Base-by-base conservation (phyloP, 2,888 invertebrate species). In the Dugesia japonica region DNA sequence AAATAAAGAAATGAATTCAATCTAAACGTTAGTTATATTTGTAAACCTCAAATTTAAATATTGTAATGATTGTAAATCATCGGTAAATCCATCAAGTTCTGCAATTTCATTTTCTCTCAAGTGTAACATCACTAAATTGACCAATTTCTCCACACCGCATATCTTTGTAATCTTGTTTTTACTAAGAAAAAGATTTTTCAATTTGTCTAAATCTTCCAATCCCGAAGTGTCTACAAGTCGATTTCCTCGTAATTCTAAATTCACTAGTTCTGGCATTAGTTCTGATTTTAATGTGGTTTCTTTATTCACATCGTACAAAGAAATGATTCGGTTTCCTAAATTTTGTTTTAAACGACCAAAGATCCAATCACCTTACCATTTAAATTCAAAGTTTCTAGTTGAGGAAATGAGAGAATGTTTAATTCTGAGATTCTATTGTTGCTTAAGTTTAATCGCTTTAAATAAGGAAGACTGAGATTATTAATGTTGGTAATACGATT, bases 21-120 rank as follows among this genome's bases (percentile, higher is more conserved):
- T n/a, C n/a, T n/a, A n/a, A n/a, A n/a, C n/a, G n/a, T n/a, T n/a
- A n/a, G n/a, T n/a, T n/a, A n/a, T n/a, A n/a, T n/a, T n/a, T n/a
- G n/a, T n/a, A n/a, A n/a, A 83, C 84, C 84, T 82, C 56, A 85
- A 78, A 78, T 85, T 85, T 26, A 85, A 79, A 78, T 84, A 84
- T 76, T 84, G 83, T 73, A 85, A 80, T 75, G 80, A 79, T 76
- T 80, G 81, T 74, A 82, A 81, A 1, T 80, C 80, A 33, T 82
- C 84, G 23, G 82, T 79, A 78, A 84, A 83, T 1, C 84, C 84
- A 76, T 84, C 83, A 1, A 84, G 79, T 42, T 79, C 81, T 73
- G 81, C 81, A 9, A 85, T 15, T 77, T 83, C 82, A 78, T 85
- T 85, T 72, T 83, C 83, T 74, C 85, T 79, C 28, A 85, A 80